Evolutionary conservation across 1,140 invertebrate genomes (phyloP), one percentile per base, ranked within the genome.

Genomic region (Trypoxylus dichotomus): DNA sequence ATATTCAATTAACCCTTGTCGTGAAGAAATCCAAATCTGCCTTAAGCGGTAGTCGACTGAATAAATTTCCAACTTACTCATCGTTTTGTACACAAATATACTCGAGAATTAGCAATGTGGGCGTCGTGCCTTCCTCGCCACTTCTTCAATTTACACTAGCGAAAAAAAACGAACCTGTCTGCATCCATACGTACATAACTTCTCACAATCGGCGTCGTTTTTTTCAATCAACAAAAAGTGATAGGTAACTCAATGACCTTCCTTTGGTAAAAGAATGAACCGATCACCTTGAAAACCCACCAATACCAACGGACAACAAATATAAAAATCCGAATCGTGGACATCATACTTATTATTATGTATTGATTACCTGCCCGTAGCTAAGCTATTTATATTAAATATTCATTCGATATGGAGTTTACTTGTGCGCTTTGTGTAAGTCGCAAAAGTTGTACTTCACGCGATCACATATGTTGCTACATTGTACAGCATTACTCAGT

Each of bases 331-430:
- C 11, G 2, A 68, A 24, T 24, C 21, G 60, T 15, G 60, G 24
- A 68, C 60, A 68, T 68, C 60, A 68, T 68, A 68, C 60, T 68
- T 68, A 68, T 68, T 68, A 68, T 68, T 68, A 68, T 68, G 27
- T 68, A 68, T 68, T 68, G 60, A 68, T 68, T 68, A 68, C 27
- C 27, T 29, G 60, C 25, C 60, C 60, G 24, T 68, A 68, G 21
- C 21, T 68, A 68, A 68, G 60, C 60, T 15, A 29, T 68, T 68
- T 68, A 68, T 68, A 68, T 27, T 27, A 68, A 68, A 68, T 68
- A 68, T 68, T 68, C 60, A 68, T 27, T 68, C 27, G 60, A 13
- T 29, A 29, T 29, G 60, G 15, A 68, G 24, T 15, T 68, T 27
- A 68, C 60, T 15, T 24, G 21, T 68, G 24, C 24, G n/a, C 47